Base-by-base conservation (phyloP, 2,888 invertebrate species). In the Sarcophaga subvicina region DNA sequence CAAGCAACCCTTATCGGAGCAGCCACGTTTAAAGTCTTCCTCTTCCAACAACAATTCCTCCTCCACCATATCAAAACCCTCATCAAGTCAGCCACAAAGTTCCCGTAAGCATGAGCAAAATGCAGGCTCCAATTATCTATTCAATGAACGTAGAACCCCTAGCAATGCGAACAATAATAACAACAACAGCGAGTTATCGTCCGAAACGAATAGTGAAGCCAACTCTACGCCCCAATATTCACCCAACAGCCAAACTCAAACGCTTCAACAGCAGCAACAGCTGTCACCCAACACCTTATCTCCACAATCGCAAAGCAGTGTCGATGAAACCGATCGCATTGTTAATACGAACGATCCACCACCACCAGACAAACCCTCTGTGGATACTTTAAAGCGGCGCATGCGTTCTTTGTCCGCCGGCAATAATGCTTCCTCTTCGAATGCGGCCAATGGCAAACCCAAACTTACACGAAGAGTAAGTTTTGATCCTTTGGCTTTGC, bases 401-500 rank as follows among this genome's bases (percentile, higher is more conserved):
- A 95, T 95, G 89, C 97, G 98, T 93, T 80, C 88, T 5, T 83
- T 77, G 45, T 78, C 86, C 8, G 49, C 88, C 14, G 87, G 88
- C 8, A 88, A 82, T 37, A 25, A 80, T 25, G 27, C 60, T 8
- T n/a, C 47, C 49, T 20, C 88, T 10, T 37, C 37, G 8, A 37
- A 37, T 37, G 37, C 37, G 37, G 54, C 54, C 11, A 96, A 95
- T 73, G 95, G 96, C 37, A 96, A 96, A 90, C 95, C 95, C 37
- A 97, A 96, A 90, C 92, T 97, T 59, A 95, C 96, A 5, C 95
- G 98, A 88, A 95, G 98, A 85, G 99, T 99, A 60, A 98, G 98
- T 93, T 99, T 99, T 92, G 99, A 99, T 94, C 99, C 99, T 25
- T 94, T 99, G 90, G 99, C 99, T 0, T 94, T 99, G 73, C 95